Percentiles rank a stretch among this genome's conserved stretches.
These are phyloP conservation scores for Poecilia latipinna DNA, from an alignment of 2,113 vertebrate genomes.

Conservation along the genomic window DNA sequence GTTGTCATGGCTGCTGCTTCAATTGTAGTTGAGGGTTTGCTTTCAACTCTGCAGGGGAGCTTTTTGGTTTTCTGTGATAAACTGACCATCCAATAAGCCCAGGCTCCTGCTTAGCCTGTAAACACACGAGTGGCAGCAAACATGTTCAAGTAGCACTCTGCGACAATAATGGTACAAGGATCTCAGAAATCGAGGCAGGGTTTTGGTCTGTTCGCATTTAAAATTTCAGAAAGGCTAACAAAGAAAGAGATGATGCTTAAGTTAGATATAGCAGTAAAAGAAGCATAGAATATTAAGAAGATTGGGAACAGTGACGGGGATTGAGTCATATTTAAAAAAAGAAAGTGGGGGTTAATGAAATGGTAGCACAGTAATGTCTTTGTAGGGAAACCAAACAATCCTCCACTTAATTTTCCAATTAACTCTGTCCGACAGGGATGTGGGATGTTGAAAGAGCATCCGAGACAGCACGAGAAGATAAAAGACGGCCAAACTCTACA, in stretches of 20 bases:
- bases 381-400: slow-evolving; percentile 45
- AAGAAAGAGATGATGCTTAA: slow-evolving; percentile 12
- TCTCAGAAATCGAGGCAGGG: not conserved
- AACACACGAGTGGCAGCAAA: not conserved
- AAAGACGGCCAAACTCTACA: slow-evolving; percentile 26
- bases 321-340: slow-evolving; percentile 17
- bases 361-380: slow-evolving; percentile 33
- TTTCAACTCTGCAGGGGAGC: not conserved
- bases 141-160: not conserved
- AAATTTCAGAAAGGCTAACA: slow-evolving; percentile 15
- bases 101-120: not conserved
- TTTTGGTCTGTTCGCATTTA: not conserved
- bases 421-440: slow-evolving; percentile 48
- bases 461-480: slow-evolving; percentile 32
- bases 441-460: slow-evolving; percentile 15
- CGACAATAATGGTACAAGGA: not conserved
- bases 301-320: slow-evolving; percentile 29
- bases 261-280: not conserved
- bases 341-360: slow-evolving; percentile 47
- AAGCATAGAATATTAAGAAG: slow-evolving; percentile 31
- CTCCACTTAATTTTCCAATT: slow-evolving; percentile 55
- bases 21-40: not conserved
- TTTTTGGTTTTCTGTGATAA: not conserved
- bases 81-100: not conserved
- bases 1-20: slow-evolving; percentile 2